phyloP scores from a whole-genome alignment of 2,797 vertebrate species.

The Atherinosoma microstoma region DNA sequence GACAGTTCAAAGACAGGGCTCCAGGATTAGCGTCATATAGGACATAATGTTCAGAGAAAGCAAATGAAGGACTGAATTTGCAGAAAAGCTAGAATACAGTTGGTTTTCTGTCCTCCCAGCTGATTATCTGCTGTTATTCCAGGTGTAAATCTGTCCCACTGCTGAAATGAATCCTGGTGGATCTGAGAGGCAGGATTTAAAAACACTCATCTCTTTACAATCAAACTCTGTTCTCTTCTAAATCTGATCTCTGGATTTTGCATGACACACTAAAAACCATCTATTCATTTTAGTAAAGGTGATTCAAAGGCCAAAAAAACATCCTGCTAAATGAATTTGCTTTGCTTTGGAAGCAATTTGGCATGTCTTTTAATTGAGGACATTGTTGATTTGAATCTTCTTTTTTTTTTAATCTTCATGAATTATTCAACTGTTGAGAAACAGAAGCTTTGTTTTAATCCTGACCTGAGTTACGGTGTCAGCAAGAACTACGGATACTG shows the following conservation, averaged over 20 bases:
- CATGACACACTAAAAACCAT: conserved; percentile 3
- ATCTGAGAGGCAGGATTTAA: conserved; percentile 28
- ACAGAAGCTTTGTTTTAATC: conserved; percentile 25
- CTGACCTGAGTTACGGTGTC: not conserved
- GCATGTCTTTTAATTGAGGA: not conserved
- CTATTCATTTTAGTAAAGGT: conserved; percentile 10
- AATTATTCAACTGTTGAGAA: not conserved
- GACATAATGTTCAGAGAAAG: not conserved
- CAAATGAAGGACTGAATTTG: not conserved
- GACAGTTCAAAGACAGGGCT: not conserved
- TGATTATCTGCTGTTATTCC: conserved; percentile 24
- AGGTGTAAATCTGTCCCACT: conserved; percentile 33
- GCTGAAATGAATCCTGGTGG: conserved; percentile 19
- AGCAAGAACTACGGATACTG: not conserved
- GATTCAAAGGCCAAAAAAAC: not conserved
- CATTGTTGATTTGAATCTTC: not conserved
- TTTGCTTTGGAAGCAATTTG: conserved; percentile 2
- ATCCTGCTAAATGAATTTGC: not conserved
- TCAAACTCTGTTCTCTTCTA: conserved; percentile 22
- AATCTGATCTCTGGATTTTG: conserved; percentile 8
- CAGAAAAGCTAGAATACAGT: not conserved
- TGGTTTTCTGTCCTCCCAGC: conserved; percentile 19
- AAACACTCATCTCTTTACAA: conserved; percentile 25
- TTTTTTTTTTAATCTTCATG: not conserved
- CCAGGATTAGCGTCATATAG: not conserved